Base-by-base conservation (phyloP, 2,888 invertebrate species). In the Tenthredo livida region DNA sequence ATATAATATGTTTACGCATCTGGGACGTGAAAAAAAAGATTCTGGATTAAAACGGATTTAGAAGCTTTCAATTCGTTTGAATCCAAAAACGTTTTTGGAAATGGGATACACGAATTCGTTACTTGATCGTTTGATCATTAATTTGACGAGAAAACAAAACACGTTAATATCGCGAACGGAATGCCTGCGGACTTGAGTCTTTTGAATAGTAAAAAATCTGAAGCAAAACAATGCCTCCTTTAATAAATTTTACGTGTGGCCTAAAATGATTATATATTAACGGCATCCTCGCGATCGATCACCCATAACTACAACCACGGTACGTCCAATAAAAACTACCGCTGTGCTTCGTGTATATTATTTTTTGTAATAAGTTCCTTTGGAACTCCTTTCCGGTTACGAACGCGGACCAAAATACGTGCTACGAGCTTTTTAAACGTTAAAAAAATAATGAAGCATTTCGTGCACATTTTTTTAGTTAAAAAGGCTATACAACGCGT, bases 381-480 rank as follows among this genome's bases (percentile, higher is more conserved):
- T 17, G 10, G 33, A 33, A 67, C 67, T 67, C 6, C 6, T 17
- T 33, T 17, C 67, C 33, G 67, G 25, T 67, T 6, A 33, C 33
- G 67, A 6, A 33, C 33, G 4, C 67, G 17, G 29, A 33, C 67
- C 15, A 25, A 67, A 67, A 67, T 67, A 67, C 6, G 67, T 67
- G 67, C 67, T 33, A 67, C 67, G 61, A 80, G 80, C 37, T 73
- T 80, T 58, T 21, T 29, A 61, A 61, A 61, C 2, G 40, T 61
- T 61, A 61, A 61, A 80, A 77, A 58, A 80, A 61, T 58, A 61
- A 80, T 61, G 43, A 80, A 80, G 80, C 80, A 80, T 80, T 61
- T 80, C 61, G 80, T 80, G 80, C 80, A 61, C 58, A 61, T 80
- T 80, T 61, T 80, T 21, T 33, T 33, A 80, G 37, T 80, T 61